These are phyloP conservation scores for Dendrolimus punctatus DNA, from an alignment of 1,140 invertebrate species.

Conservation along the genomic window DNA sequence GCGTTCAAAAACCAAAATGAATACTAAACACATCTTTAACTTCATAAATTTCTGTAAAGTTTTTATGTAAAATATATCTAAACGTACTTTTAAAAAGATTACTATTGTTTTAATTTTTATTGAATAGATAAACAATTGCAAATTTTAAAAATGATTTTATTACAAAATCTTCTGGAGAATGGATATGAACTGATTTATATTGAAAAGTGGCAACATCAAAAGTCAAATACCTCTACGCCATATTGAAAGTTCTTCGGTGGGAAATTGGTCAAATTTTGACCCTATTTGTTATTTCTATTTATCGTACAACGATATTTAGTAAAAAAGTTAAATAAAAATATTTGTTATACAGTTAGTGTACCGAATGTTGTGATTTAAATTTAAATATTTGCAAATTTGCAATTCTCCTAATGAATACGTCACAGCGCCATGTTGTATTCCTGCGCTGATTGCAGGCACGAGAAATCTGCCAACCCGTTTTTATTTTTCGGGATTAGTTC, in stretches of 20 bases:
- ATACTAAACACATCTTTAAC: too few relatives aligned
- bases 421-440: conserved; percentile 73
- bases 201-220: conserved; percentile 33
- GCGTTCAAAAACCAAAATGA: too few relatives aligned
- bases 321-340: conserved; percentile 32
- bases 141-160: too few relatives aligned
- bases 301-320: conserved; percentile 28
- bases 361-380: conserved; percentile 21
- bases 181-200: too few relatives aligned
- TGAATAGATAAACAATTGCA: too few relatives aligned
- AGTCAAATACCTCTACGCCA: conserved; percentile 58
- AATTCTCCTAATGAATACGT: conserved; percentile 67
- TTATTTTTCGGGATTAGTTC: conserved; percentile 69
- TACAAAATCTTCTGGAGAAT: too few relatives aligned
- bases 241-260: conserved; percentile 63
- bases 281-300: conserved; percentile 48
- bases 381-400: conserved; percentile 43
- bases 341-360: conserved; percentile 31
- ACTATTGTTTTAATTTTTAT: too few relatives aligned
- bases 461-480: conserved; percentile 70
- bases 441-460: conserved; percentile 72
- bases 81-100: too few relatives aligned
- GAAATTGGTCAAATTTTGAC: conserved; percentile 61
- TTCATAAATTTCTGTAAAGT: too few relatives aligned
- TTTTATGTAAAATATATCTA: too few relatives aligned